A percentile compares a stretch with the other conserved stretches of the same genome.
Conservation (phyloP, 2,113 vertebrate genomes). For the Natator depressus region DNA sequence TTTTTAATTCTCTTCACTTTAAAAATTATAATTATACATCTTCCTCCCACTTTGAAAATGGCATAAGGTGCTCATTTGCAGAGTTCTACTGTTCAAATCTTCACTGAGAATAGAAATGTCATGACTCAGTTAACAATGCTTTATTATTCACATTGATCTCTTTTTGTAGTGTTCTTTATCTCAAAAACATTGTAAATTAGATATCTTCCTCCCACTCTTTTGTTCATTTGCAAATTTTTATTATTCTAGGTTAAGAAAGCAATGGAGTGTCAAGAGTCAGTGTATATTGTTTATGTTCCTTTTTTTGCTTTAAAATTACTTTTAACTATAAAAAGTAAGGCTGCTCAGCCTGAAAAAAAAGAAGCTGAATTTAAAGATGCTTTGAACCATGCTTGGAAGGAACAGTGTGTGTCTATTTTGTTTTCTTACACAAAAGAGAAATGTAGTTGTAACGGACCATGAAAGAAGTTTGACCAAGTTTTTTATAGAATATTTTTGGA, state of each 20-base stretch:
- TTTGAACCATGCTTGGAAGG: slow-evolving; percentile 31
- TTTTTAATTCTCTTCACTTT: slow-evolving; percentile 74
- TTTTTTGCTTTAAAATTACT: slow-evolving; percentile 74
- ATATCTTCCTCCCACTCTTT: slow-evolving; percentile 84
- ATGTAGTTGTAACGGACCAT: neutral
- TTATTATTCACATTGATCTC: slow-evolving; percentile 85
- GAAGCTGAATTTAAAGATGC: slow-evolving; percentile 44
- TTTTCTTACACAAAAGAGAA: neutral
- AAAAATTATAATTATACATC: slow-evolving; percentile 84
- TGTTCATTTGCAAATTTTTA: slow-evolving; percentile 85
- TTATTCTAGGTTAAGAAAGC: slow-evolving; percentile 83
- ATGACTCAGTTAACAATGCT: slow-evolving; percentile 87
- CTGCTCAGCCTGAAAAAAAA: slow-evolving; percentile 32
- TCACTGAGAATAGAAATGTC: slow-evolving; percentile 84
- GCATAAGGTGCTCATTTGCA: slow-evolving; percentile 80
- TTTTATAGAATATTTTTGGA: slow-evolving; percentile 2
- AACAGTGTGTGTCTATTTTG: neutral
- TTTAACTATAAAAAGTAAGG: slow-evolving; percentile 72
- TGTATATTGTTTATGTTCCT: slow-evolving; percentile 78
- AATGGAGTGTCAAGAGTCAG: slow-evolving; percentile 80
- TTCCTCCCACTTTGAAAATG: slow-evolving; percentile 82
- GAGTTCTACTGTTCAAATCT: slow-evolving; percentile 79
- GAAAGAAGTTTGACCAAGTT: neutral
- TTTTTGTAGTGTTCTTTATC: slow-evolving; percentile 84
- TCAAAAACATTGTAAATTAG: slow-evolving; percentile 86